Base-by-base conservation (phyloP, 2,888 invertebrate species). In the Drosophila picticornis region DNA sequence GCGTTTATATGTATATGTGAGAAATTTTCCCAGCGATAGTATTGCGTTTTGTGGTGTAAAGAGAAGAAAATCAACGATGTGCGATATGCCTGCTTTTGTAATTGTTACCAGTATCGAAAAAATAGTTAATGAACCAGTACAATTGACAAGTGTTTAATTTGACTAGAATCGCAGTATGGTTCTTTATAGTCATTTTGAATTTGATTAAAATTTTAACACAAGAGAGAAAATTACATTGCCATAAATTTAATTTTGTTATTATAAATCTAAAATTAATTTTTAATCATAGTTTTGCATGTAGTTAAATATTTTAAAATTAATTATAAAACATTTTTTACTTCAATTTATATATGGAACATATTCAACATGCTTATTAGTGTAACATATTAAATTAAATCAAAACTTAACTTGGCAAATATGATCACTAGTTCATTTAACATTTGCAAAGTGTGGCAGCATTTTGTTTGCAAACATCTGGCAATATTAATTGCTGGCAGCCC, bases 401-500 rank as follows among this genome's bases (percentile, higher is more conserved):
- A 11, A 10, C 7, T 4, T 16, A 5, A 5, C 4, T 34, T 34
- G 25, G 4, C 16, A 16, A 46, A 25, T 25, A 9, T 46, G 9
- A 16, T 11, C 36, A 46, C 22, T 22, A 31, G 32, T 50, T 59
- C 55, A 40, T n/a, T 48, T 9, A 38, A 50, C 10, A 32, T 25
- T 40, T 7, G 32, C 19, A 32, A 27, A 6, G 32, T 64, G 40
- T 59, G 72, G 53, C 64, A 64, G 19, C 55, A 3, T 57, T 25
- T 25, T 19, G 19, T 0, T 22, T 50, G 27, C 22, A 22, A 19
- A 22, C 32, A 55, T 73, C 52, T 73, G 74, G 74, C 65, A 64
- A 74, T 46, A 34, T 31, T 38, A 29, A 46, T 53, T 27, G 52
- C 43, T 78, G 74, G 79, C 79, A 79, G 55, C 66, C 64, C 69